Percentiles rank a stretch among this genome's conserved stretches.
Conservation (phyloP, 1,140 invertebrate genomes). For the Telenomus remus region DNA sequence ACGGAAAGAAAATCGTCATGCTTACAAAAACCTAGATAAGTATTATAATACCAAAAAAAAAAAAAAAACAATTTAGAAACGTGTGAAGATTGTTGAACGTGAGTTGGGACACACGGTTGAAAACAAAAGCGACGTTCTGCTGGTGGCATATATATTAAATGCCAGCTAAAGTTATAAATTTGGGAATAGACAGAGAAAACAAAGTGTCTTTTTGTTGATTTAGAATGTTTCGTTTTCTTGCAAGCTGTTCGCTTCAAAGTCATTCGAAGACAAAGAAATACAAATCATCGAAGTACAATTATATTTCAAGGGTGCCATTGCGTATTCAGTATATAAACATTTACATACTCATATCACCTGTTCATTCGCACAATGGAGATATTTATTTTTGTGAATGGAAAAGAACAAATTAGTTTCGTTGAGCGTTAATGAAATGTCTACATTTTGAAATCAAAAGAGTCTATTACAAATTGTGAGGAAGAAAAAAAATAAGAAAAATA, state of each 20-base stretch:
- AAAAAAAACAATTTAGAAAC: too few species aligned
- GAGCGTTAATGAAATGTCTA: too few species aligned
- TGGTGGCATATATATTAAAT: background rate
- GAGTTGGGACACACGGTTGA: constrained; percentile 14
- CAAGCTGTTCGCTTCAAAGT: background rate
- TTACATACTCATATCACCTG: constrained; percentile 6
- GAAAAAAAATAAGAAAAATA: too few species aligned
- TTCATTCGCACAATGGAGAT: constrained; percentile 7
- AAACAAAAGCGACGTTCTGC: background rate
- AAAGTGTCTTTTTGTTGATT: background rate
- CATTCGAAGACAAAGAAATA: constrained; percentile 1
- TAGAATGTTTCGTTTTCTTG: background rate
- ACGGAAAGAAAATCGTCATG: constrained; percentile 42
- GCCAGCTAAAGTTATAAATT: too few species aligned
- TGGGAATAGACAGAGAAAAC: background rate
- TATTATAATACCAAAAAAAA: constrained; percentile 18
- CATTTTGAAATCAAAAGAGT: too few species aligned
- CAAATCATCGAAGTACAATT: constrained; percentile 27
- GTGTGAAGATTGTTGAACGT: constrained; percentile 20
- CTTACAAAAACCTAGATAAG: constrained; percentile 48
- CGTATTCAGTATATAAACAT: constrained; percentile 3
- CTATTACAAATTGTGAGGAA: too few species aligned
- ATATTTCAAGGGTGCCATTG: constrained; percentile 10
- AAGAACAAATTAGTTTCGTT: background rate
- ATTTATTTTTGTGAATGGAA: constrained; percentile 1